These are phyloP conservation scores for Drosophila teissieri DNA, from an alignment of 1,140 invertebrate species.

Conservation along the genomic window DNA sequence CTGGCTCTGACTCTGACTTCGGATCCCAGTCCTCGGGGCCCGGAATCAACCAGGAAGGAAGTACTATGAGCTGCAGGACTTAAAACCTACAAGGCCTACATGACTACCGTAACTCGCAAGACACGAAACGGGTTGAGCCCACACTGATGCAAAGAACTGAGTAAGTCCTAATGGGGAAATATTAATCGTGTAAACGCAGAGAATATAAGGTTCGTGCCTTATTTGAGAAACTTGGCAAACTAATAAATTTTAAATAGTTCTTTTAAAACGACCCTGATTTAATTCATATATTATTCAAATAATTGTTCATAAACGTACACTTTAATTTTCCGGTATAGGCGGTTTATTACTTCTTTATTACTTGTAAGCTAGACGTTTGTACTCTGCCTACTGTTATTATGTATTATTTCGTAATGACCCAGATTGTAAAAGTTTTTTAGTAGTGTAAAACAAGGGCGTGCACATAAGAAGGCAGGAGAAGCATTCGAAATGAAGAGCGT, in stretches of 20 bases:
- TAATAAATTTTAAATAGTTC: not conserved
- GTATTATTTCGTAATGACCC: no score
- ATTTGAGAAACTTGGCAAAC: no score
- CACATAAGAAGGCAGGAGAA: slow-evolving; percentile 27
- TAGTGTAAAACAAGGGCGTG: slow-evolving; percentile 21
- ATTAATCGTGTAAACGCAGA: not conserved
- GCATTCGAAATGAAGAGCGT: slow-evolving; percentile 78
- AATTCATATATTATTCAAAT: no score
- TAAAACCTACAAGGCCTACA: slow-evolving; percentile 42
- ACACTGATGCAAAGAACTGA: not conserved
- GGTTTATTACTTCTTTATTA: no score
- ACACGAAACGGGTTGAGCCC: slow-evolving; percentile 58
- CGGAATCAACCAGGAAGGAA: slow-evolving; percentile 66
- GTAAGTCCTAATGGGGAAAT: not conserved
- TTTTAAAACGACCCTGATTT: no score
- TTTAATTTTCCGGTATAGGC: no score
- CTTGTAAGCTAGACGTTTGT: no score
- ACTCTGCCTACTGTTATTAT: not conserved
- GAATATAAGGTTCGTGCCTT: no score
- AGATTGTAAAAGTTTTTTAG: no score
- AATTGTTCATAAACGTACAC: no score
- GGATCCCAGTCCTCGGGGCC: slow-evolving; percentile 20
- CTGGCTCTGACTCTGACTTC: slow-evolving; percentile 1
- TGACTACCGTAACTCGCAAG: slow-evolving; percentile 58
- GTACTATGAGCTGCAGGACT: slow-evolving; percentile 57